phyloP scores from a whole-genome alignment of 2,113 vertebrate species.

The Eolophus roseicapilla region DNA sequence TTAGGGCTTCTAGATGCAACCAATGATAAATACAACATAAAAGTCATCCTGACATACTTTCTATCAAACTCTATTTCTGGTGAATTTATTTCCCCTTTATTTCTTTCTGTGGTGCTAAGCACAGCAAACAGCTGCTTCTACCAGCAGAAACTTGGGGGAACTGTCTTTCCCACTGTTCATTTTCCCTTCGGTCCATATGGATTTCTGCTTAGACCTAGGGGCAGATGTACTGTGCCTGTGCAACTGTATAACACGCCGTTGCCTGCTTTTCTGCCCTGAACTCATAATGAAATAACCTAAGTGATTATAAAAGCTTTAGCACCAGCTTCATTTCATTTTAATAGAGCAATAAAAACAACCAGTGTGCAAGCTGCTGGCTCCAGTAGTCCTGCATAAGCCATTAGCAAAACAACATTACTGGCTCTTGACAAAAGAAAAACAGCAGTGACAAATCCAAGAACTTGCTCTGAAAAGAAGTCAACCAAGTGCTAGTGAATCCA shows the following conservation, averaged over 20 bases:
- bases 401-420: slow-evolving; percentile 36
- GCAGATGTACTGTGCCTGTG: not conserved
- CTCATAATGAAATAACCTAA: slow-evolving; percentile 12
- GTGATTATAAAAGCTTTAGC: slow-evolving; percentile 51
- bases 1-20: not conserved
- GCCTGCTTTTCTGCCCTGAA: slow-evolving; percentile 14
- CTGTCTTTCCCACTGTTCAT: not conserved
- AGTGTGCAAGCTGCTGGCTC: slow-evolving; percentile 24
- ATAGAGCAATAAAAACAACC: slow-evolving; percentile 47
- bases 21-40: not conserved
- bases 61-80: not conserved
- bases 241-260: not conserved
- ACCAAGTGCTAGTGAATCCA: not conserved
- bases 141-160: not conserved
- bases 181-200: not conserved
- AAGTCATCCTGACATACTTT: not conserved
- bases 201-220: not conserved
- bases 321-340: slow-evolving; percentile 51
- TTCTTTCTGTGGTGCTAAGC: not conserved
- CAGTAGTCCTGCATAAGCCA: slow-evolving; percentile 15
- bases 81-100: not conserved
- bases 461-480: not conserved
- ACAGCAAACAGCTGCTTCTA: not conserved
- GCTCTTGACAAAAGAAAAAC: slow-evolving; percentile 18
- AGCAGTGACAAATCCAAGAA: not conserved